phyloP scores from a whole-genome alignment of 1,140 invertebrate genomes.

The Galleria mellonella region DNA sequence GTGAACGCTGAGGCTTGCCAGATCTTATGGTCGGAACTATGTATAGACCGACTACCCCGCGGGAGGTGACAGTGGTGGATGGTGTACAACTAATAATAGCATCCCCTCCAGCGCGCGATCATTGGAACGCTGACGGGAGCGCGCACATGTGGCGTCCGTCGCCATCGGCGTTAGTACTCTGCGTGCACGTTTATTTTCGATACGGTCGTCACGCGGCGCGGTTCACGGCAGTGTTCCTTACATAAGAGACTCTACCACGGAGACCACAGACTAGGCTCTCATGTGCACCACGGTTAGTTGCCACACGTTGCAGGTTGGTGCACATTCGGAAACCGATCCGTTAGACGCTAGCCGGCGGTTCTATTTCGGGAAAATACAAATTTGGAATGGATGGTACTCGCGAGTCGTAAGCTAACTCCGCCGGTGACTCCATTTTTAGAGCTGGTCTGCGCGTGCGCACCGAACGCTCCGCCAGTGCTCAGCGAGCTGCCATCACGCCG shows the following conservation, averaged over 20 bases:
- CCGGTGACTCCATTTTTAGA: slow-evolving; percentile 77
- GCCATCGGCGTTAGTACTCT: slow-evolving; percentile 28
- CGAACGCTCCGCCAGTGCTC: slow-evolving; percentile 55
- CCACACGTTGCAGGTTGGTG: slow-evolving; percentile 60
- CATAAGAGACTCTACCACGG: slow-evolving; percentile 43
- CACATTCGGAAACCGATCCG: slow-evolving; percentile 73
- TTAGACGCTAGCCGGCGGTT: slow-evolving; percentile 71
- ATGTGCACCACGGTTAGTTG: slow-evolving; percentile 34
- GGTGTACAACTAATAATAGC: slow-evolving; percentile 69
- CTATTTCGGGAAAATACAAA: slow-evolving; percentile 89
- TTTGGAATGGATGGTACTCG: slow-evolving; percentile 80
- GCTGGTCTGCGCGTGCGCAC: slow-evolving; percentile 70
- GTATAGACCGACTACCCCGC: slow-evolving; percentile 68
- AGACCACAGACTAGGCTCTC: slow-evolving; percentile 28
- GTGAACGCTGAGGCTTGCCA: slow-evolving; percentile 66
- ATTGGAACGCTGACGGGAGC: slow-evolving; percentile 52
- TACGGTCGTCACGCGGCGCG: slow-evolving; percentile 65
- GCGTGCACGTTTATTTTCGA: slow-evolving; percentile 66
- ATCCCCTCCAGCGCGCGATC: slow-evolving; percentile 63
- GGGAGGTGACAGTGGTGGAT: slow-evolving; percentile 71
- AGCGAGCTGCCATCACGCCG: slow-evolving; percentile 52
- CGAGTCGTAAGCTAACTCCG: slow-evolving; percentile 66
- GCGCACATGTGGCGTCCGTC: slow-evolving; percentile 64
- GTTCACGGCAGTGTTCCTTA: slow-evolving; percentile 58
- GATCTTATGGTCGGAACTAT: slow-evolving; percentile 65